phyloP scores from a whole-genome alignment of 2,888 invertebrate species.

The Trissolcus japonicus region DNA sequence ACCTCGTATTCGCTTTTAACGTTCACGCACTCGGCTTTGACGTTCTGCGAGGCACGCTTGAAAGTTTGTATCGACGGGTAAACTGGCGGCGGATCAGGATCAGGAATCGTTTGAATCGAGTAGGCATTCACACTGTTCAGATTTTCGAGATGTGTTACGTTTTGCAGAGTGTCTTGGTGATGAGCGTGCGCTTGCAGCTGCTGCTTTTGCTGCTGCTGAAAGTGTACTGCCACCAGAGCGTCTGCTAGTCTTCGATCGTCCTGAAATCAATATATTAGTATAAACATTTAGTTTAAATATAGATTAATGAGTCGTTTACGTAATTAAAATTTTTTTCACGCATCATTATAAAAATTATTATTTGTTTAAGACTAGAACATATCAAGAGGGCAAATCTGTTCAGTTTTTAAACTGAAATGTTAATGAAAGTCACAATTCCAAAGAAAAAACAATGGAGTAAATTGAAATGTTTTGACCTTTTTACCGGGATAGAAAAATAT shows the following conservation, averaged over 20 bases:
- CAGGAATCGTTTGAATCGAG: slow-evolving; percentile 70
- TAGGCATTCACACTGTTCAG: slow-evolving; percentile 71
- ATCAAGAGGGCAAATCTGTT: neutral
- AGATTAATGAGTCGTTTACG: neutral
- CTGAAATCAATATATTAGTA: slow-evolving; percentile 63
- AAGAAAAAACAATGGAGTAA: no score
- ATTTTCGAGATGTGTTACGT: slow-evolving; percentile 69
- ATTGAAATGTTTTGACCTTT: no score
- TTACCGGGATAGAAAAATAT: no score
- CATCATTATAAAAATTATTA: no score
- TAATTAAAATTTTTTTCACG: neutral
- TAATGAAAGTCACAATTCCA: neutral
- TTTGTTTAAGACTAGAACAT: no score
- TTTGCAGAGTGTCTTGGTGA: slow-evolving; percentile 69
- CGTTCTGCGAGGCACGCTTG: slow-evolving; percentile 68
- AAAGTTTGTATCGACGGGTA: slow-evolving; percentile 68
- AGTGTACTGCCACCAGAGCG: slow-evolving; percentile 80
- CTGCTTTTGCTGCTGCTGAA: slow-evolving; percentile 80
- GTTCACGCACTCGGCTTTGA: slow-evolving; percentile 72
- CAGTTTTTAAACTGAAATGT: neutral
- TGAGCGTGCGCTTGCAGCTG: slow-evolving; percentile 72
- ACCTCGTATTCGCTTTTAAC: slow-evolving; percentile 75
- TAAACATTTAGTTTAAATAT: no score
- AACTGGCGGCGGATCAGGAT: slow-evolving; percentile 66
- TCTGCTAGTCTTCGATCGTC: slow-evolving; percentile 81